Evolutionary conservation across 2,113 vertebrate species (phyloP), one percentile per base, ranked within the genome.

Genomic region (Scomber colias): DNA sequence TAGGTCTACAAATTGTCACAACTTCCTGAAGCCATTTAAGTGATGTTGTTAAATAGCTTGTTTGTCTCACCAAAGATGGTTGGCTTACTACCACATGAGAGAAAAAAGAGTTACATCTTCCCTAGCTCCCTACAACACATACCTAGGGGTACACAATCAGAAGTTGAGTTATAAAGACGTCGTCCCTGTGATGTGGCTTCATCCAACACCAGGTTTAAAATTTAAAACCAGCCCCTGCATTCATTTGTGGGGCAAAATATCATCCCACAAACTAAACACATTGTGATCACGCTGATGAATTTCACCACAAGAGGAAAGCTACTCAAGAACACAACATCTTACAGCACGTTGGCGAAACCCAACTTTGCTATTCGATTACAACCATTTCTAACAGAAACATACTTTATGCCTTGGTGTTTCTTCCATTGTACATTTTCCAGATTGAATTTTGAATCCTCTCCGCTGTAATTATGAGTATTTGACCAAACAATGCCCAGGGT

Each of bases 401-500:
- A 56, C 15, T 74, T 74, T 55, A 57, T 77, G 51, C 64, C 24
- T 77, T 76, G 75, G 50, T 11, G 9, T 76, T 51, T 66, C 45
- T 49, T 73, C 49, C 69, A 61, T 60, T 62, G 14, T 54, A 55
- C 24, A 67, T 11, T 65, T 67, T 82, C 60, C 71, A 86, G 56
- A 60, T 61, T 15, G 10, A 21, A 56, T 73, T 79, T 68, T 73
- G 53, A 21, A 21, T n/a, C 51, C 49, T 62, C 54, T 74, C 48
- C 56, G 51, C 66, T 59, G 35, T 77, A 83, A 90, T 87, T 80
- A 73, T 50, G 24, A 64, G 68, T 78, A 35, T 88, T 88, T 65
- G 74, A 83, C 81, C 71, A 77, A 90, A 90, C 81, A 91, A 90
- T 91, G 53, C 77, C 81, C 71, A 53, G 17, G 14, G 70, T 27